phyloP scores from a whole-genome alignment of 2,113 vertebrate genomes.

The Chaetops frenatus region DNA sequence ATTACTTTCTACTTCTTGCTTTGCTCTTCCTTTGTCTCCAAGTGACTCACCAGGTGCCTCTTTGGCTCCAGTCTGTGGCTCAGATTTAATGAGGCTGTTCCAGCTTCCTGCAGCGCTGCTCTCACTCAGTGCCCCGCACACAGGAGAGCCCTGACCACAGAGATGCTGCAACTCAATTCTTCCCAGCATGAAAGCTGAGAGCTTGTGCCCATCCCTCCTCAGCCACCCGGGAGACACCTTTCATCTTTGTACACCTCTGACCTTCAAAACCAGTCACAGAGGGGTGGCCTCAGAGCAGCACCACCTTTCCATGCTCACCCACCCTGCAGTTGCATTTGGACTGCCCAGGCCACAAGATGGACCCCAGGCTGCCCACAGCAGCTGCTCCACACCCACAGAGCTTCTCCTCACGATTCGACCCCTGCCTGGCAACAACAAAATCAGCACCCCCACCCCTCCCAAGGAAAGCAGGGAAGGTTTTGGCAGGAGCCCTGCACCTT shows the following conservation, averaged over 20 bases:
- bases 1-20: not conserved
- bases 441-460: not conserved
- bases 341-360: not conserved
- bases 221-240: not conserved
- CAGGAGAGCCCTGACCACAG: not conserved
- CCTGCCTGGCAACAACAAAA: not conserved
- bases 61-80: not conserved
- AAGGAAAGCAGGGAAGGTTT: not conserved
- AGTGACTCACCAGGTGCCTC: not conserved
- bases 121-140: not conserved
- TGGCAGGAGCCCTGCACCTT: not conserved
- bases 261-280: not conserved
- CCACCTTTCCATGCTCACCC: accelerated
- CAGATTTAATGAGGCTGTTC: not conserved
- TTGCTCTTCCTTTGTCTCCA: not conserved
- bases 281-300: not conserved
- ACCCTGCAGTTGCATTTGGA: not conserved
- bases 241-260: not conserved
- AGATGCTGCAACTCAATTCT: not conserved
- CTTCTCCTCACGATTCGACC: not conserved
- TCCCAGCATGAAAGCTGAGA: not conserved
- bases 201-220: not conserved
- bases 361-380: not conserved
- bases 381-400: not conserved
- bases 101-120: not conserved